phyloP scores from a whole-genome alignment of 1,140 invertebrate species.

The Zaprionus inermis region DNA sequence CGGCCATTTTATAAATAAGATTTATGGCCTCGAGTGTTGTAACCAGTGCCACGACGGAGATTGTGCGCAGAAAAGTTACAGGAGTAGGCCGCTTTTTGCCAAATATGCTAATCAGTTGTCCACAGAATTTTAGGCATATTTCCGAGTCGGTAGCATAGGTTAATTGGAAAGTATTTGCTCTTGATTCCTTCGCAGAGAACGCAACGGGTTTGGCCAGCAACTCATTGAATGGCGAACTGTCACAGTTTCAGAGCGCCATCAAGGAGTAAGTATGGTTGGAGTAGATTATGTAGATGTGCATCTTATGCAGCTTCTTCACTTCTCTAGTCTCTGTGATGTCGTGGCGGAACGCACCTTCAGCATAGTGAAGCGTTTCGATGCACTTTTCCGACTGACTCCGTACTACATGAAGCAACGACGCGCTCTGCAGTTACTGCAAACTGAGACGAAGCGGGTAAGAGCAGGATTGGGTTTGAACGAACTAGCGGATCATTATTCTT shows the following conservation, averaged over 20 bases:
- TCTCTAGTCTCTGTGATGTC: conserved; percentile 67
- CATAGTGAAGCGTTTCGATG: conserved; percentile 78
- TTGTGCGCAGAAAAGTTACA: conserved; percentile 58
- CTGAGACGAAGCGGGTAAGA: conserved; percentile 58
- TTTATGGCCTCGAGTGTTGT: conserved; percentile 69
- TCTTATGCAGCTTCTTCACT: not conserved
- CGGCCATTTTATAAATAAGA: conserved; percentile 72
- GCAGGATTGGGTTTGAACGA: no score
- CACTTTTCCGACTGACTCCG: conserved; percentile 72
- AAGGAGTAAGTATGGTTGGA: conserved; percentile 55
- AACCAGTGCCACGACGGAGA: conserved; percentile 64
- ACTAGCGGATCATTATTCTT: not conserved
- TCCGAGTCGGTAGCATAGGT: not conserved
- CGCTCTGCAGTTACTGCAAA: conserved; percentile 56
- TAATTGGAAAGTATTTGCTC: not conserved
- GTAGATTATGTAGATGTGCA: not conserved
- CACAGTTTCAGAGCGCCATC: conserved; percentile 70
- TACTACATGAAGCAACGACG: conserved; percentile 70
- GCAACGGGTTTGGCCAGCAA: conserved; percentile 67
- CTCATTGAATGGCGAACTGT: conserved; percentile 65
- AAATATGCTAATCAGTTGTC: conserved; percentile 18
- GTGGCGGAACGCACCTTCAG: conserved; percentile 76
- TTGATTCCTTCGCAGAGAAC: conserved; percentile 55
- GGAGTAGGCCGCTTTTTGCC: not conserved
- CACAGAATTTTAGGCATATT: not conserved